phyloP scores from a whole-genome alignment of 2,888 invertebrate genomes.

The Folsomia candida region DNA sequence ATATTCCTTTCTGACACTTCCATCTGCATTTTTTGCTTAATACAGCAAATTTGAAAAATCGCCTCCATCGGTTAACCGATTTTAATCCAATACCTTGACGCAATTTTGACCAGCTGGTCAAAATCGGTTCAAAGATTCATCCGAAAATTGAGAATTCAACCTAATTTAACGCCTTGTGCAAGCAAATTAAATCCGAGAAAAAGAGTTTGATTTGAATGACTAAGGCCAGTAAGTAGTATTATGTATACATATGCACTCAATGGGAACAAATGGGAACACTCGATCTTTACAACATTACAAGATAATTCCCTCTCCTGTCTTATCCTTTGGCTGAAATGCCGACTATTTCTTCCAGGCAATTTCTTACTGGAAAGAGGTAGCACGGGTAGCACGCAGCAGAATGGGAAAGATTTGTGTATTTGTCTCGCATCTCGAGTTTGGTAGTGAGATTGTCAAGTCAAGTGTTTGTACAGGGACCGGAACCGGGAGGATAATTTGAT shows the following conservation, averaged over 20 bases:
- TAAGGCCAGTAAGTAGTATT: not conserved
- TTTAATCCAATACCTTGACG: not conserved
- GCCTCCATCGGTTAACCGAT: too few species aligned
- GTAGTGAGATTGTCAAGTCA: not conserved
- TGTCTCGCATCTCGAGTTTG: not conserved
- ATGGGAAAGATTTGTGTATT: not conserved
- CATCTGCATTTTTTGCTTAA: too few species aligned
- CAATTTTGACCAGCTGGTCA: not conserved
- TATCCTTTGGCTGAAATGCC: not conserved
- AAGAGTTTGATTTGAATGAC: conserved; percentile 10
- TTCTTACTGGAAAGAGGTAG: not conserved
- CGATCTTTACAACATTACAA: not conserved
- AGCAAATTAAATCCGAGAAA: conserved; percentile 18
- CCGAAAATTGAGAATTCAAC: conserved; percentile 46
- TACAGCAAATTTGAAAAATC: too few species aligned
- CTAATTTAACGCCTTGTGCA: conserved; percentile 51
- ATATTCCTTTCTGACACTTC: not conserved
- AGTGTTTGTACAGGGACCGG: not conserved
- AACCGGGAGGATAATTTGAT: conserved; percentile 28
- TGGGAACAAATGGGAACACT: not conserved
- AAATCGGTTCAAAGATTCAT: not conserved
- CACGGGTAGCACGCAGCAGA: too few species aligned
- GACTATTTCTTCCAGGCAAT: not conserved
- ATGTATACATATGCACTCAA: not conserved
- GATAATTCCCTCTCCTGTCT: not conserved